Conservation (phyloP, 2,113 vertebrate genomes). For the Oxyruncus cristatus region DNA sequence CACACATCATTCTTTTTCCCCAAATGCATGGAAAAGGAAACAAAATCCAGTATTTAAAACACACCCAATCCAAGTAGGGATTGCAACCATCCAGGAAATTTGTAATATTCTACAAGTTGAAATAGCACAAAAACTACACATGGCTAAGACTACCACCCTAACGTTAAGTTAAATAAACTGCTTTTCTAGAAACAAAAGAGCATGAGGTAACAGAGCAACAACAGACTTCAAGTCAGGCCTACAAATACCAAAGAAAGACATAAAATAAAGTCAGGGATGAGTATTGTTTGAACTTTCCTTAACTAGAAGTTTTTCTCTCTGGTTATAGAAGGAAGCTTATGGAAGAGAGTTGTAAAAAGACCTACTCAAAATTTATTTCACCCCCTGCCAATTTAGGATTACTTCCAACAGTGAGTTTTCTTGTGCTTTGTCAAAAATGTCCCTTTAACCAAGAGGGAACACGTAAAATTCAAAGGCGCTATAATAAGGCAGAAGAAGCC, state of each 20-base stretch:
- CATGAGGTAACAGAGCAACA: background rate
- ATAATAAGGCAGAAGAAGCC: background rate
- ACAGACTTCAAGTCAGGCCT: background rate
- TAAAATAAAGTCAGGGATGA: background rate
- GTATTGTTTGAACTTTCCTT: background rate
- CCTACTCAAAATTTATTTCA: background rate
- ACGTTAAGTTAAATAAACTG: background rate
- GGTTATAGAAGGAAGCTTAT: background rate
- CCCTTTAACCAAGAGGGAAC: background rate
- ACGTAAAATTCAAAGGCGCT: background rate
- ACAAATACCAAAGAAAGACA: background rate
- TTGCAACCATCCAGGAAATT: background rate
- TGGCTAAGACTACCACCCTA: background rate
- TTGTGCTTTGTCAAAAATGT: background rate
- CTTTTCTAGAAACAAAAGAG: background rate
- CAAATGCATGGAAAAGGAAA: background rate
- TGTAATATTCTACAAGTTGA: background rate
- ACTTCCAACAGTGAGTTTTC: background rate
- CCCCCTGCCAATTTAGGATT: background rate
- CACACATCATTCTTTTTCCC: background rate
- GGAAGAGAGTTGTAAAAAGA: background rate
- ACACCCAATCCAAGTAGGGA: background rate
- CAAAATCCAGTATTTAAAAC: background rate
- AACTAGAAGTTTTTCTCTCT: background rate
- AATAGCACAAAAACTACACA: background rate